phyloP scores from a whole-genome alignment of 2,797 vertebrate genomes.

The Antennarius maculatus region DNA sequence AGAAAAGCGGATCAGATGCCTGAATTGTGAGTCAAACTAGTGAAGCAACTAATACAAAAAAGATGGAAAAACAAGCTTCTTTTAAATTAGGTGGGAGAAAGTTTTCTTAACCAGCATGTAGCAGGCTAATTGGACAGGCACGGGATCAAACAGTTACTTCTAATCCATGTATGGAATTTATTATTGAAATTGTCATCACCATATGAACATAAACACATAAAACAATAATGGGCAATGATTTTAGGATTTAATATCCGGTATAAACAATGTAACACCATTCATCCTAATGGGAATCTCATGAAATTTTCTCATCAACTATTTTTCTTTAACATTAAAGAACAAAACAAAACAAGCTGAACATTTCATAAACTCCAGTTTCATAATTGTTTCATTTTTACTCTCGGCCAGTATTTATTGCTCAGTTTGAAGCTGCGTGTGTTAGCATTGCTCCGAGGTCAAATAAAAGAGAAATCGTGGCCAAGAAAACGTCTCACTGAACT shows the following conservation, averaged over 20 bases:
- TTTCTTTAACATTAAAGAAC: neutral
- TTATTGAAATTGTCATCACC: constrained; percentile 44
- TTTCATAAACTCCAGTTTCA: constrained; percentile 9
- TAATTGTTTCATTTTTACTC: constrained; percentile 32
- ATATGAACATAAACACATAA: constrained; percentile 35
- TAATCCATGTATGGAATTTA: constrained; percentile 50
- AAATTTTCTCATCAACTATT: neutral
- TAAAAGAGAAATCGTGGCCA: constrained; percentile 41
- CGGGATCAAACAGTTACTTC: constrained; percentile 30
- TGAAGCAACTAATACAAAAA: constrained; percentile 35
- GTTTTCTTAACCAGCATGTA: constrained; percentile 19
- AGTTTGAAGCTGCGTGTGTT: constrained; percentile 30
- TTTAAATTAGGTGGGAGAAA: neutral
- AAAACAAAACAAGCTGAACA: constrained; percentile 11
- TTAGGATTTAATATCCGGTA: constrained; percentile 3
- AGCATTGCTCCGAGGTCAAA: constrained; percentile 38
- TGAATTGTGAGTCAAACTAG: constrained; percentile 26
- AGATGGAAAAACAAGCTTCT: constrained; percentile 29
- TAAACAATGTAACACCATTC: neutral
- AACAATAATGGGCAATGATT: constrained; percentile 30
- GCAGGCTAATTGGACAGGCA: constrained; percentile 36
- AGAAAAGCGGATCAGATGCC: constrained; percentile 50
- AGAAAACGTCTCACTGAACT: constrained; percentile 39
- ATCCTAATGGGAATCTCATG: neutral
- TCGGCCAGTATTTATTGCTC: constrained; percentile 47